Evolutionary conservation across 2,888 invertebrate species (phyloP), one percentile per base, ranked within the genome.

Genomic region (Xestoiulus laeticollis): DNA sequence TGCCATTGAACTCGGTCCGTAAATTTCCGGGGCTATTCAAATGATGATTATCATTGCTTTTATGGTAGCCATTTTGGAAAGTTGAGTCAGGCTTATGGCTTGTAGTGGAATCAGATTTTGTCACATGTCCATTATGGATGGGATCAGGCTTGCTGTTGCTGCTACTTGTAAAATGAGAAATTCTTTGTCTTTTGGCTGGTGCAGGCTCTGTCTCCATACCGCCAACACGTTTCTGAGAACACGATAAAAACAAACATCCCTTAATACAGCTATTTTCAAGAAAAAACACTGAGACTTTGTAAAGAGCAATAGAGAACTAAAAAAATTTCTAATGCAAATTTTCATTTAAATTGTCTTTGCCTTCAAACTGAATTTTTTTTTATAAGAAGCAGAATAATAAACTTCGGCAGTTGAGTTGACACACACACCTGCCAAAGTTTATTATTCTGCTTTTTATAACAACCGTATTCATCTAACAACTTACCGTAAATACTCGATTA

Each of bases 111-210:
- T 68, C 68, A 10, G 68, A 68, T 68, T 68, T 68, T 12, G 68
- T 26, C 68, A 68, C 68, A 68, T 68, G 68, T 26, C 68, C 68
- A n/a, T 68, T 68, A 22, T 68, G 26, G 68, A 68, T 68, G 26
- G 86, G 32, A 22, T 86, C 86, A 86, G 48, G 19, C 26, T 86
- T 86, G 86, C 86, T 30, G 19, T 8, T 48, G 26, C 43, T 44
- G 48, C 53, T 32, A 48, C 32, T 48, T 44, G 43, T 86, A 92
- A 95, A 96, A 93, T 96, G 96, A 91, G 97, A 97, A 92, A 98
- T 96, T 91, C 98, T 95, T 92, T 95, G 96, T 92, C 96, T 96
- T 93, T 98, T 97, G 89, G 93, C 94, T 59, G 93, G 94, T 90
- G 92, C 93, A 90, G 93, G 82, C n/a, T 82, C 82, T n/a, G 87